phyloP scores from a whole-genome alignment of 2,113 vertebrate species.

The Pluvianellus socialis region DNA sequence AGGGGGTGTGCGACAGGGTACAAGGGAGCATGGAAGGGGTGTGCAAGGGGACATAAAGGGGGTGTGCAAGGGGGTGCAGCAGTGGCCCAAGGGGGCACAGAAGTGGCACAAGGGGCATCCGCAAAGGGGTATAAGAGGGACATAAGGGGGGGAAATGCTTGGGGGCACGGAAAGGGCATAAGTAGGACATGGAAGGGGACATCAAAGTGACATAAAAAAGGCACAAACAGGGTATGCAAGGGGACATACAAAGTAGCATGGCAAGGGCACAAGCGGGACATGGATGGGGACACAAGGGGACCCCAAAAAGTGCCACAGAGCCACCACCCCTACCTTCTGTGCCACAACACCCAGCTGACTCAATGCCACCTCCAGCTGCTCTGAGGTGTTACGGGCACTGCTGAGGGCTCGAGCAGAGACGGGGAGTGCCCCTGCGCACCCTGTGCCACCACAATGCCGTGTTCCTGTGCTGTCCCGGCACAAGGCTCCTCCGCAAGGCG shows the following conservation, averaged over 20 bases:
- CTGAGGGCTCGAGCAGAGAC: constrained; percentile 65
- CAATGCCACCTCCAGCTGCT: constrained; percentile 66
- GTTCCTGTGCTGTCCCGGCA: constrained; percentile 72
- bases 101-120: not conserved
- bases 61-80: not conserved
- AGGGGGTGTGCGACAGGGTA: not conserved
- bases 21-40: not conserved
- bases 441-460: constrained; percentile 72
- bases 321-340: constrained; percentile 74
- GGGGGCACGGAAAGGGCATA: not conserved
- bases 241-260: not conserved
- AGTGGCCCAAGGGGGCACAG: not conserved
- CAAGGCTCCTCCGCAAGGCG: constrained; percentile 80
- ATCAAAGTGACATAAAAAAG: not conserved
- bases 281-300: not conserved
- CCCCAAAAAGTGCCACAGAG: not conserved
- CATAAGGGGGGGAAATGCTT: too few relatives aligned
- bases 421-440: constrained; percentile 78
- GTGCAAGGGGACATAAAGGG: not conserved
- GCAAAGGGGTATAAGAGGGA: not conserved
- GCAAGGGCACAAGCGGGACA: not conserved
- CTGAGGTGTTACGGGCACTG: constrained; percentile 43
- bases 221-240: not conserved
- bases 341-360: constrained; percentile 70
- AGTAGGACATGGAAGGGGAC: not conserved